Base-by-base conservation (phyloP, 2,888 invertebrate species). In the Limnephilus marmoratus region DNA sequence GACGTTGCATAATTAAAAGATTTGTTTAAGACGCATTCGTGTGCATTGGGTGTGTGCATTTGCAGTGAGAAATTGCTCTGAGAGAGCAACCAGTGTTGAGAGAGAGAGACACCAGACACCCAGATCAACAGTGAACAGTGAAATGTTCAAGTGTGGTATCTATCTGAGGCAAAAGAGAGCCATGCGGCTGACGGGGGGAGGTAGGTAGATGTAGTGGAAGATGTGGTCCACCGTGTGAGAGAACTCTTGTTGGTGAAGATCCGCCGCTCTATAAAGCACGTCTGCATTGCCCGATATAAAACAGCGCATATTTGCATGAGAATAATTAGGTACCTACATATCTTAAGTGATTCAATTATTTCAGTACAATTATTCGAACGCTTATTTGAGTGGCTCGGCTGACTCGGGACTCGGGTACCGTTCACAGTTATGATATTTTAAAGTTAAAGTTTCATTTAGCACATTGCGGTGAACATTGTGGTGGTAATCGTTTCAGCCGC, bases 181-280 rank as follows among this genome's bases (percentile, higher is more conserved):
- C 86, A 15, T 24, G 85, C 15, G 85, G 24, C n/a, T 18, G 45
- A 13, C 24, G 49, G 45, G 86, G n/a, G 9, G 18, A 18, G 53
- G 53, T 18, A 49, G 86, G n/a, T 18, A 34, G 34, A 45, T 34
- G 34, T 3, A 89, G 81, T 80, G 80, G 88, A 45, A 89, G 45
- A 89, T 89, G 88, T 89, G 88, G 88, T 89, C 88, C 88, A 87
- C 68, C 81, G 85, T 85, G 90, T 85, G 89, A 90, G 92, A 90
- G 85, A 90, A 83, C 68, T n/a, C 68, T 90, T 82, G 90, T 89
- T 68, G 91, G 91, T 91, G 91, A 91, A 91, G 92, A 85, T 91
- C 91, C 81, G 81, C 83, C 93, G 93, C 93, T 93, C 93, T 93
- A 93, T 91, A 93, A 93, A 93, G 53, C 93, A 91, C 93, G 93